Percentiles rank a stretch among this genome's conserved stretches.
phyloP scores from a whole-genome alignment of 2,888 invertebrate genomes.

The Cephus sareptanus region DNA sequence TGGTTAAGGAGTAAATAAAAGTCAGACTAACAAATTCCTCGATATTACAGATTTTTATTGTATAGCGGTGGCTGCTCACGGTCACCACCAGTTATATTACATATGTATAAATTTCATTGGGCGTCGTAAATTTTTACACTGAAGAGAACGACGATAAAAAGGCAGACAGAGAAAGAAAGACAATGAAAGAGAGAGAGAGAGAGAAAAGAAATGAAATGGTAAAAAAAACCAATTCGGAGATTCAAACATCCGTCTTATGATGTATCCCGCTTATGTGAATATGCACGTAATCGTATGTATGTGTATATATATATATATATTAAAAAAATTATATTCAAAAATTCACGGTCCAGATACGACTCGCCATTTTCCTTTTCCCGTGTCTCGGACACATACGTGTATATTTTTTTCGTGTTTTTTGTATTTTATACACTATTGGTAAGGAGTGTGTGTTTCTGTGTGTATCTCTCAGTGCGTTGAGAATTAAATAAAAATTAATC shows the following conservation, averaged over 20 bases:
- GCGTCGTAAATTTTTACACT: conserved; percentile 44
- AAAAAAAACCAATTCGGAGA: background rate
- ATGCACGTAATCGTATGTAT: background rate
- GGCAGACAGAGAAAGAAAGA: background rate
- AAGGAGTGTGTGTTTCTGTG: background rate
- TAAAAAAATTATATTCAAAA: background rate
- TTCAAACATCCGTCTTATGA: background rate
- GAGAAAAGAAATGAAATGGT: background rate
- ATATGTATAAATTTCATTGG: conserved; percentile 62
- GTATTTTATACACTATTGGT: background rate
- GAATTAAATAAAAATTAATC: background rate
- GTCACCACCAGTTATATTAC: conserved; percentile 51
- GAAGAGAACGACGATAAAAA: conserved; percentile 6
- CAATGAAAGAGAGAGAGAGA: background rate
- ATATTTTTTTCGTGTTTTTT: background rate
- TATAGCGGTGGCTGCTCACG: background rate
- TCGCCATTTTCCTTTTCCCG: background rate
- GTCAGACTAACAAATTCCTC: background rate
- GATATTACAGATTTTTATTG: background rate
- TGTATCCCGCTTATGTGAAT: background rate
- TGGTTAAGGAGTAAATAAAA: background rate
- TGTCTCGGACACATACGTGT: background rate
- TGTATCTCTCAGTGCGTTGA: background rate
- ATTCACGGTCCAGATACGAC: background rate
- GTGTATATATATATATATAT: too few relatives aligned